A percentile compares a stretch with the other conserved stretches of the same genome.
Conservation (phyloP, 1,140 invertebrate genomes). For the Papilio glaucus region DNA sequence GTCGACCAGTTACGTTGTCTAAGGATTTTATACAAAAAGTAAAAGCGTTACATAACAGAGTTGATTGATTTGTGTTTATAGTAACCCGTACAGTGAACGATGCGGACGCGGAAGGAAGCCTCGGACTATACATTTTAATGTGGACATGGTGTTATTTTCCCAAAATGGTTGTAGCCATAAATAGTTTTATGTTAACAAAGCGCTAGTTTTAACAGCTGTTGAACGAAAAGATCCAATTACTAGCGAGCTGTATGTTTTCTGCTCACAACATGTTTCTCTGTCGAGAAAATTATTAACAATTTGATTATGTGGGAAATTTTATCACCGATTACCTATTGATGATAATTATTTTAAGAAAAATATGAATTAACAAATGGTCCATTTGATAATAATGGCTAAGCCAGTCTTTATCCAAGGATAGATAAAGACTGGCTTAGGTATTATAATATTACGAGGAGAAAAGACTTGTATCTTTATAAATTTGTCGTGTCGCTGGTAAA, state of each 20-base stretch:
- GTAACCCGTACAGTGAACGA: not conserved
- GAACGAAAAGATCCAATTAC: not conserved
- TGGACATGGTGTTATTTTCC: not conserved
- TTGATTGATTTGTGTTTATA: constrained; percentile 27
- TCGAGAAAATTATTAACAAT: not conserved
- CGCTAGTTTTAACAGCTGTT: constrained; percentile 9
- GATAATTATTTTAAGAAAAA: no score
- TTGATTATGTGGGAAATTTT: not conserved
- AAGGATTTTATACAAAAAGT: not conserved
- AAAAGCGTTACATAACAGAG: not conserved
- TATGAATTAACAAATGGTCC: no score
- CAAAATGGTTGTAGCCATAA: not conserved
- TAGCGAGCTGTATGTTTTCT: not conserved
- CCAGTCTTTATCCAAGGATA: no score
- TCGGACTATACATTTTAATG: constrained; percentile 13
- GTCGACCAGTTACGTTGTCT: not conserved
- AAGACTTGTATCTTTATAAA: no score
- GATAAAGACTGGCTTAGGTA: no score
- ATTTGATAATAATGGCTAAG: no score
- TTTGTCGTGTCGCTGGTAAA: no score
- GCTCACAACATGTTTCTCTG: not conserved
- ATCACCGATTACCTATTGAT: no score
- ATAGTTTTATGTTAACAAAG: constrained; percentile 20
- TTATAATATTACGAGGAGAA: no score
- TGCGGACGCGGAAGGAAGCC: constrained; percentile 16